These are phyloP conservation scores for Melanerpes formicivorus DNA, from an alignment of 2,113 vertebrate genomes.

Conservation along the genomic window DNA sequence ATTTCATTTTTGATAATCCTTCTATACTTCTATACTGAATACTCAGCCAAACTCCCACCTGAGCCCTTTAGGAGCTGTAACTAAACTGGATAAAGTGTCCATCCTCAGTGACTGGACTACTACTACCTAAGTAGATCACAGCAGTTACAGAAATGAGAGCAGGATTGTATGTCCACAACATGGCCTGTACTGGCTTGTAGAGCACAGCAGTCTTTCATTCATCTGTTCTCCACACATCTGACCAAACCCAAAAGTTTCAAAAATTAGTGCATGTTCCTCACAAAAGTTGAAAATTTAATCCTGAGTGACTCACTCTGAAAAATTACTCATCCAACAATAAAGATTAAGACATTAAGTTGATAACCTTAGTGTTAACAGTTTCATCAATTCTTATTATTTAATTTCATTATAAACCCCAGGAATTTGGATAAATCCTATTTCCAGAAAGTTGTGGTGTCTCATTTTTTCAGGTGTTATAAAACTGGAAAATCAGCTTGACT, in stretches of 20 bases:
- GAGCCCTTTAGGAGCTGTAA: not conserved
- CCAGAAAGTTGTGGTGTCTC: not conserved
- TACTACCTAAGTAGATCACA: not conserved
- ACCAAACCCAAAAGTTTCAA: not conserved
- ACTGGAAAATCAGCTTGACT: not conserved
- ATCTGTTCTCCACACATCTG: not conserved
- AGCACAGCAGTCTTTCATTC: not conserved
- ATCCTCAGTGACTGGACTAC: not conserved
- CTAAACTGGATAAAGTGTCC: not conserved
- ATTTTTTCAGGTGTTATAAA: not conserved
- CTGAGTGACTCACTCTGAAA: constrained; percentile 9
- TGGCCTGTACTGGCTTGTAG: no score
- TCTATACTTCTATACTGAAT: not conserved
- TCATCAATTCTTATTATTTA: not conserved
- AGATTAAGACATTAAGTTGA: not conserved
- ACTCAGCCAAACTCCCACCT: not conserved
- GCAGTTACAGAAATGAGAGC: not conserved
- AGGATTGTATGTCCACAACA: not conserved
- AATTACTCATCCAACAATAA: not conserved
- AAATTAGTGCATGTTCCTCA: not conserved
- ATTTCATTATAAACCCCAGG: not conserved
- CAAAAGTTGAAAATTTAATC: not conserved
- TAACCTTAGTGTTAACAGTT: not conserved
- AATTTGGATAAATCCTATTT: not conserved
- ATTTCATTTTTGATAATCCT: constrained; percentile 45